These are phyloP conservation scores for Pseudochirops cupreus DNA, from an alignment of 2,797 vertebrate species.

Conservation along the genomic window DNA sequence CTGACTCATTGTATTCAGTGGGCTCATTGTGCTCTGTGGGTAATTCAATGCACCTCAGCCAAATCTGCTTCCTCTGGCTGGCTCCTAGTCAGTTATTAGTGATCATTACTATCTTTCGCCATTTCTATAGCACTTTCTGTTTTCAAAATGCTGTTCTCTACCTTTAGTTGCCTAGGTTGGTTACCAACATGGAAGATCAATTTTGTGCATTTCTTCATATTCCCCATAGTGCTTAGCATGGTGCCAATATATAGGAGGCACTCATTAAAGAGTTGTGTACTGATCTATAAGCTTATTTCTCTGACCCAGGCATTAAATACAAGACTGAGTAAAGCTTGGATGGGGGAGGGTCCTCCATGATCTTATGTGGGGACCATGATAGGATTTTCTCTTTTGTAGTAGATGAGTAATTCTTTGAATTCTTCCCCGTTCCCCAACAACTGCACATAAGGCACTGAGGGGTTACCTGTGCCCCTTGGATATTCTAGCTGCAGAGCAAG, in stretches of 20 bases:
- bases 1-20: conserved; percentile 31
- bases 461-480: background rate
- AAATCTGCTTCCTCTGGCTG: conserved; percentile 41
- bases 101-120: conserved; percentile 41
- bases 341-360: too few relatives aligned
- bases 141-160: conserved; percentile 56
- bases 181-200: background rate
- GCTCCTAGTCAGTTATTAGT: conserved; percentile 37
- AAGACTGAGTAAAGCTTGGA: background rate
- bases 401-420: background rate
- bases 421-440: background rate
- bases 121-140: conserved; percentile 35
- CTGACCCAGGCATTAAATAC: background rate
- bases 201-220: background rate
- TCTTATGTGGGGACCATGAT: background rate
- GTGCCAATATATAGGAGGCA: background rate
- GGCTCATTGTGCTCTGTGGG: background rate
- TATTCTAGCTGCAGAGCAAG: conserved; percentile 31
- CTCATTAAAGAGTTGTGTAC: conserved; percentile 23
- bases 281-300: conserved; percentile 34
- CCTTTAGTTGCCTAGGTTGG: conserved; percentile 45
- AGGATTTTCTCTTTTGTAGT: conserved; percentile 24
- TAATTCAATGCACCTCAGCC: conserved; percentile 51
- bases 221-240: background rate
- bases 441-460: background rate